These are phyloP conservation scores for Parascotia fuliginaria DNA, from an alignment of 2,888 invertebrate genomes.

Conservation along the genomic window DNA sequence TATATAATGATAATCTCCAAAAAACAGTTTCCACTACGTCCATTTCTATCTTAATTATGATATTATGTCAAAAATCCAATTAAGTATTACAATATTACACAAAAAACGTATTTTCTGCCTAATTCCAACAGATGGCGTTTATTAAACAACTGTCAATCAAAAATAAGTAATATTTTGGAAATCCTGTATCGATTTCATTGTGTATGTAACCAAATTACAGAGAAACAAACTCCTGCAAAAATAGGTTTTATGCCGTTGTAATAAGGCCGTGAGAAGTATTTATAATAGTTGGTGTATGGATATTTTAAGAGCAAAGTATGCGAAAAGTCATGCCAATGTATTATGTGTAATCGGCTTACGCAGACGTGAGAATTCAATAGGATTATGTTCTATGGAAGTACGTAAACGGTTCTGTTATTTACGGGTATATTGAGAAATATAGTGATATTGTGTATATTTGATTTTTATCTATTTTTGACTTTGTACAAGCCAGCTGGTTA, in stretches of 20 bases:
- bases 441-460: slow-evolving; percentile 9
- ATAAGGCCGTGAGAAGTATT: slow-evolving; percentile 5
- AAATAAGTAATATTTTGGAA: slow-evolving; percentile 39
- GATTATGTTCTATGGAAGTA: slow-evolving; percentile 50
- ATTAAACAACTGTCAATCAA: slow-evolving; percentile 50
- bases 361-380: slow-evolving; percentile 68
- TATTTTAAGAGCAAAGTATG: slow-evolving; percentile 43
- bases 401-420: slow-evolving; percentile 30
- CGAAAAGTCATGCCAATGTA: slow-evolving; percentile 72
- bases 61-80: slow-evolving; percentile 23
- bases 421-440: slow-evolving; percentile 39
- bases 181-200: slow-evolving; percentile 35
- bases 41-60: too few relatives aligned
- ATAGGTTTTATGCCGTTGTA: fast-evolving
- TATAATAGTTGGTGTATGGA: slow-evolving; percentile 24
- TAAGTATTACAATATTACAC: slow-evolving; percentile 11
- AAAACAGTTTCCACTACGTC: too few relatives aligned
- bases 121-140: slow-evolving; percentile 31
- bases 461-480: not conserved
- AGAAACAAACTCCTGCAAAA: not conserved
- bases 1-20: too few relatives aligned
- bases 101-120: slow-evolving; percentile 23
- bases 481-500: not conserved
- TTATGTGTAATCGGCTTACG: slow-evolving; percentile 79
- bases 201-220: slow-evolving; percentile 24